Evolutionary conservation across 2,797 vertebrate genomes (phyloP), one percentile per base, ranked within the genome.

Genomic region (Eulemur coronatus): DNA sequence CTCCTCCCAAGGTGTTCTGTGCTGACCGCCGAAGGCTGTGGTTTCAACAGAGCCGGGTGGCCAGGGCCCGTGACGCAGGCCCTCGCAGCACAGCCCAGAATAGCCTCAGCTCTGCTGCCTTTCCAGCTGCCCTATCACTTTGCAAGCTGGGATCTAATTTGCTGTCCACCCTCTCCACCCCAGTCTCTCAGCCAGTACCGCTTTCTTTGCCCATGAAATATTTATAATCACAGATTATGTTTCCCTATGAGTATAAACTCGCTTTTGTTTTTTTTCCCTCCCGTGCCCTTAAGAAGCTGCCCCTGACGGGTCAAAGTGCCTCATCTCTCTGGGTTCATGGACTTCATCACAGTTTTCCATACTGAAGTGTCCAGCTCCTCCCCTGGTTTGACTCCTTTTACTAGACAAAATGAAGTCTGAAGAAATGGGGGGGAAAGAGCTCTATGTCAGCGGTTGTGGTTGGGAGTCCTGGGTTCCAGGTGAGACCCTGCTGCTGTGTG

Each of bases 151-250:
- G 84, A 96, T 96, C 97, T 96, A 76, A 96, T 97, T 97, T 97
- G 94, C 94, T 84, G 67, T 95, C 76, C 84, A 79, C 69, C 72
- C 67, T 80, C 75, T 57, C 90, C 86, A 41, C 84, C 78, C 94
- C 65, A 41, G 80, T 50, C 89, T 82, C 92, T 91, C 93, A 93
- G 94, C 95, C 91, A 89, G 78, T 52, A 50, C 92, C 7, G 57
- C 97, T 97, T 95, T 95, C 96, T 97, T 93, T 88, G 89, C 96
- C 96, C 95, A 96, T 98, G 95, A 98, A 98, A 98, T 98, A 98
- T 98, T 98, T 98, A 98, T 98, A 98, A 97, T 97, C 93, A 88
- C 87, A 93, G 97, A 97, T 98, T 97, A 75, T 90, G 95, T 98
- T 98, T 98, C 97, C 52, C 41, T 38, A 2, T 52, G 91, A 89